Conservation (phyloP, 2,113 vertebrate species). For the human region GRCh38 chr13:108326001-108326500, state of each 20-base stretch:
- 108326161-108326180: neutral
- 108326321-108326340: too few species aligned
- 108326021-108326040: too few species aligned
- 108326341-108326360: neutral
- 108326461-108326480: neutral
- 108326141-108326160: neutral
- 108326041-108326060: neutral
- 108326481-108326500: too few species aligned
- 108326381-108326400: too few species aligned
- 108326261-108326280: neutral
- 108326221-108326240: neutral
- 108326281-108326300: neutral
- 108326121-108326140: neutral
- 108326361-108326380: rapidly evolving
- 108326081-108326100: neutral
- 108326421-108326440: neutral
- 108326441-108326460: neutral
- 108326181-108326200: neutral
- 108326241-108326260: neutral
- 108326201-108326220: neutral
- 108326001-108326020: neutral
- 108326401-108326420: neutral
- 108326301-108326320: neutral
- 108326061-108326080: too few species aligned
- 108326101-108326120: too few species aligned